These are phyloP conservation scores for Echinops telfairi DNA, from an alignment of 2,113 vertebrate genomes.

Conservation along the genomic window DNA sequence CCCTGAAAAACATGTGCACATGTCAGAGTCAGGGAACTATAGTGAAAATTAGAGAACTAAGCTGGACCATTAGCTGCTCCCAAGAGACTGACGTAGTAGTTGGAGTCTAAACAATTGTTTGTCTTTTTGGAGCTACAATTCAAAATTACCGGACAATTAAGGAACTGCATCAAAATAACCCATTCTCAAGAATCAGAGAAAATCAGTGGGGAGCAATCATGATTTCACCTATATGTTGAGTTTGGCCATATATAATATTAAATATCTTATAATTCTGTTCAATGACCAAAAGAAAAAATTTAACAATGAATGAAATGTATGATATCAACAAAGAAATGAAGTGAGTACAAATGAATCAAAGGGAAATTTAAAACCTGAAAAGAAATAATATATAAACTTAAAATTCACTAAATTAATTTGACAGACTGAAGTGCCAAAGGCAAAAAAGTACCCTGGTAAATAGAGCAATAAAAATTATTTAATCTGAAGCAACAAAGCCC, in stretches of 20 bases:
- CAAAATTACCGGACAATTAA: constrained; percentile 11
- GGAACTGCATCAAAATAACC: background rate
- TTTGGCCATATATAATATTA: too few species aligned
- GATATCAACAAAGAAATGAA: background rate
- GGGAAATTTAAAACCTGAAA: background rate
- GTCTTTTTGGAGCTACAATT: background rate
- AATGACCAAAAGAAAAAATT: background rate
- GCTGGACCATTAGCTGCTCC: background rate
- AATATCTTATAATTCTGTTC: background rate
- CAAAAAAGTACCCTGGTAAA: background rate
- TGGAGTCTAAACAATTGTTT: background rate
- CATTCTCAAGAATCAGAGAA: background rate
- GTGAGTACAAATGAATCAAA: background rate
- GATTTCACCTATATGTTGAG: background rate
- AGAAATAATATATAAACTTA: background rate
- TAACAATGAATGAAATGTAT: background rate
- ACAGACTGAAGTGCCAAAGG: background rate
- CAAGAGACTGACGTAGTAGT: background rate
- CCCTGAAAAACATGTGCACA: background rate
- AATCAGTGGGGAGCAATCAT: background rate
- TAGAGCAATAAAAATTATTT: background rate
- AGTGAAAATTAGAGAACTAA: background rate
- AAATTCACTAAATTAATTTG: background rate
- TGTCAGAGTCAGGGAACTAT: background rate
- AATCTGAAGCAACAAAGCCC: too few species aligned